A percentile compares a stretch with the other conserved stretches of the same genome.
phyloP scores from a whole-genome alignment of 2,113 vertebrate species.

The Ahaetulla prasina region DNA sequence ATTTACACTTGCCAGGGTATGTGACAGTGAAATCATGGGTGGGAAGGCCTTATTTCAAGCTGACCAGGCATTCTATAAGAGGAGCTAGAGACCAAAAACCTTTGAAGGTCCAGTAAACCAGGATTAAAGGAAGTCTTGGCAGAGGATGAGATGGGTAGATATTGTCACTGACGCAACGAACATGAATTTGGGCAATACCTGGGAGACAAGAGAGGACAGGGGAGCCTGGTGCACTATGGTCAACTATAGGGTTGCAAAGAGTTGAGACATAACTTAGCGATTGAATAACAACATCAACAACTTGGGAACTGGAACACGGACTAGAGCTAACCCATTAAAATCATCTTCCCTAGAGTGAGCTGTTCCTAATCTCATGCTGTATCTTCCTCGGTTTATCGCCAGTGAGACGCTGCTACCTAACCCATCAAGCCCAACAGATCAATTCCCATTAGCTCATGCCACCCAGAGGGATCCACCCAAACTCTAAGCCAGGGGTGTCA shows the following conservation, averaged over 20 bases:
- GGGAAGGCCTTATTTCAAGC: neutral
- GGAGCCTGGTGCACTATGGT: no score
- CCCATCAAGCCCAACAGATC: neutral
- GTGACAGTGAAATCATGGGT: neutral
- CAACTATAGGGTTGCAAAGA: no score
- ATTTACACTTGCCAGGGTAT: neutral
- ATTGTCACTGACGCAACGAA: no score
- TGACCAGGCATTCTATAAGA: neutral
- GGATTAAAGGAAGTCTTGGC: neutral
- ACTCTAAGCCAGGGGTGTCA: neutral
- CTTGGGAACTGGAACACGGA: neutral
- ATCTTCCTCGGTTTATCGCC: neutral
- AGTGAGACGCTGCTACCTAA: neutral
- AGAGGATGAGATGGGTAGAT: no score
- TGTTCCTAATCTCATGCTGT: neutral
- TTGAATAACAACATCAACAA: no score
- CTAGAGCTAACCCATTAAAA: neutral
- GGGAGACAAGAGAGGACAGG: no score
- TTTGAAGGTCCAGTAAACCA: neutral
- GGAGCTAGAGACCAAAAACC: neutral
- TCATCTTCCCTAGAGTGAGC: neutral
- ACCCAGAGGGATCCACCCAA: neutral
- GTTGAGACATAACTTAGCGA: no score
- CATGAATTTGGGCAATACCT: no score
- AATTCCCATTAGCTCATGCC: neutral